These are phyloP conservation scores for Synodontis membranacea DNA, from an alignment of 2,113 vertebrate genomes.

Conservation along the genomic window DNA sequence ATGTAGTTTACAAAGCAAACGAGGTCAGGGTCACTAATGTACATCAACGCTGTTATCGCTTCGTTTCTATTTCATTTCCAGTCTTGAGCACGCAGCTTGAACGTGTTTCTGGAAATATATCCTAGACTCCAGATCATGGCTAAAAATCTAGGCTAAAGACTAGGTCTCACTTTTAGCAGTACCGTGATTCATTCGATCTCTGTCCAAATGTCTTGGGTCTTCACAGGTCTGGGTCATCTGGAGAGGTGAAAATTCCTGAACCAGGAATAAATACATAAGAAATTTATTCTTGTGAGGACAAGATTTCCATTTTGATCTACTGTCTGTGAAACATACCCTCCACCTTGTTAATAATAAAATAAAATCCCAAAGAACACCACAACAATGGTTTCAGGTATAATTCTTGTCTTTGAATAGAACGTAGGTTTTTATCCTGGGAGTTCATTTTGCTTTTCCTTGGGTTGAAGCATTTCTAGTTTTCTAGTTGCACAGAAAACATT, in stretches of 20 bases:
- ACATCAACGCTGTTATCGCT: background rate
- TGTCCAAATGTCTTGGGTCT: conserved; percentile 3
- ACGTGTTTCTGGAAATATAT: background rate
- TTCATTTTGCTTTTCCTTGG: background rate
- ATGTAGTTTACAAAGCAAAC: background rate
- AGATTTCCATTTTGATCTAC: background rate
- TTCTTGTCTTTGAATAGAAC: background rate
- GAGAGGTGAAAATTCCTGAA: conserved; percentile 29
- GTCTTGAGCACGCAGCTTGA: background rate
- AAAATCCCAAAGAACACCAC: background rate
- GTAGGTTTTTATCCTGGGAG: background rate
- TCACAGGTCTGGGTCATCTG: conserved; percentile 24
- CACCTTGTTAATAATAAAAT: background rate
- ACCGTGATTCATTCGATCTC: background rate
- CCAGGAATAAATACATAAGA: background rate
- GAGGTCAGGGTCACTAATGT: background rate
- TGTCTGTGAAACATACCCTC: background rate
- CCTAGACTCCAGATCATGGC: background rate
- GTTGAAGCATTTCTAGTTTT: background rate
- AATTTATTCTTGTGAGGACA: background rate
- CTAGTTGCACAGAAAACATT: background rate
- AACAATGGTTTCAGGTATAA: background rate
- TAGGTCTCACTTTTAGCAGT: background rate
- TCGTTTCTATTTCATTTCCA: background rate
- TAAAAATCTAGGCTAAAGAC: background rate